A percentile compares a stretch with the other conserved stretches of the same genome.
Conservation (phyloP, 1,140 invertebrate genomes). For the Aphelenchoides avenae region DNA sequence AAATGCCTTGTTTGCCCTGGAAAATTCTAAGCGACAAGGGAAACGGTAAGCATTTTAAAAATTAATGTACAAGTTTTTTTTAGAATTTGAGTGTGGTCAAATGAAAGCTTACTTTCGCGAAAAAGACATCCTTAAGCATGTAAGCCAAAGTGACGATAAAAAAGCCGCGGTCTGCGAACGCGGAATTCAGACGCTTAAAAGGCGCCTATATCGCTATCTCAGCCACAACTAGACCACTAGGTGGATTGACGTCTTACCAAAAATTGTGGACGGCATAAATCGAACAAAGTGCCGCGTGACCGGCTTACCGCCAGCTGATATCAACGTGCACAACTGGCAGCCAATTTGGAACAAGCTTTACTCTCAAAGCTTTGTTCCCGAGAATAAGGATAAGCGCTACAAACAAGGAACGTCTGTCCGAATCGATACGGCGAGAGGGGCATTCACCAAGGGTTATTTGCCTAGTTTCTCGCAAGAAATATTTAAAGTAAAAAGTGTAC, state of each 20-base stretch:
- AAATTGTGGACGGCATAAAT: slow-evolving; percentile 11
- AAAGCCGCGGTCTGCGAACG: slow-evolving; percentile 7
- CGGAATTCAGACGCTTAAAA: slow-evolving; percentile 2
- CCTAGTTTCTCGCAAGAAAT: no score
- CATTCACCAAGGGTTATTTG: no score
- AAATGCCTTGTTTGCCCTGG: slow-evolving; percentile 10
- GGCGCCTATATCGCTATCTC: slow-evolving; percentile 1
- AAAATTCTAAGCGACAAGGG: slow-evolving; percentile 11
- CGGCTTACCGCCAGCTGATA: slow-evolving; percentile 8
- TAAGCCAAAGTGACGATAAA: neutral
- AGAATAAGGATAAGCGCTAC: no score
- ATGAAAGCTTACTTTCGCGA: slow-evolving; percentile 5
- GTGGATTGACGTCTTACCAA: slow-evolving; percentile 7
- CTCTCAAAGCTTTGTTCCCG: no score
- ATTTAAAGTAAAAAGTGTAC: no score
- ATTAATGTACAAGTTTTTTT: no score
- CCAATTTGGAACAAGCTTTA: slow-evolving; percentile 5
- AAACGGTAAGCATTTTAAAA: no score
- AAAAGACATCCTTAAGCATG: slow-evolving; percentile 7
- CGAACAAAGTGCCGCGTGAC: neutral
- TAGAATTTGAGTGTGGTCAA: slow-evolving; percentile 5
- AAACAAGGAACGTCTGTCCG: no score
- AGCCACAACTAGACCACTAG: neutral
- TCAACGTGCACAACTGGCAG: slow-evolving; percentile 6
- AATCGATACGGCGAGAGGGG: no score